Evolutionary conservation across 2,797 vertebrate species (phyloP).

Genomic region (Falco berigora): DNA sequence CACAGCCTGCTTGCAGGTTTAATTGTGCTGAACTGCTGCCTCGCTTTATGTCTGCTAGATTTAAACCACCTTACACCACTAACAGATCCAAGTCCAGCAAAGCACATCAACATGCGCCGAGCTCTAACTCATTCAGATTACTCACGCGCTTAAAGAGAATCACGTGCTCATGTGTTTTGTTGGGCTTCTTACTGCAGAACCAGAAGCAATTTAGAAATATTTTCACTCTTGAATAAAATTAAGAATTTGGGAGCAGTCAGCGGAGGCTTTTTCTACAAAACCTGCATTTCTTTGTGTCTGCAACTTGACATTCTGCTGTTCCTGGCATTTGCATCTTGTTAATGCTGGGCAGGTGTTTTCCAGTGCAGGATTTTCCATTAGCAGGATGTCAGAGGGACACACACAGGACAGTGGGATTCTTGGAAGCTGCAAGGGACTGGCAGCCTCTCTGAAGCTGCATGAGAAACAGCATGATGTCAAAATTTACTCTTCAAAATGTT

Average conservation of each 20-base stretch:
- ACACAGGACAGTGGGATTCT: slow-evolving; percentile 68
- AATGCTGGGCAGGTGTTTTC: slow-evolving; percentile 76
- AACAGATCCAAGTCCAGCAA: slow-evolving; percentile 26
- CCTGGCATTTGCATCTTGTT: slow-evolving; percentile 71
- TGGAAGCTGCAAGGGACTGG: slow-evolving; percentile 59
- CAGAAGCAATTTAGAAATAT: slow-evolving; percentile 35
- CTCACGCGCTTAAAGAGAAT: slow-evolving; percentile 3
- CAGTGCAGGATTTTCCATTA: slow-evolving; percentile 70
- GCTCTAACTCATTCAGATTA: slow-evolving; percentile 23
- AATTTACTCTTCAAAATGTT: slow-evolving; percentile 43
- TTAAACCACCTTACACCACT: slow-evolving; percentile 14
- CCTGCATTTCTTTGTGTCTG: slow-evolving; percentile 52
- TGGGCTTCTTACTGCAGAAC: background rate
- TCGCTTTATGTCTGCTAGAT: slow-evolving; percentile 45
- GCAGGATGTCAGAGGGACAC: slow-evolving; percentile 72
- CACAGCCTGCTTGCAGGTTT: slow-evolving; percentile 13
- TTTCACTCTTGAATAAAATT: slow-evolving; percentile 57
- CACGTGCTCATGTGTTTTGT: background rate
- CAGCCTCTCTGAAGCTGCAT: slow-evolving; percentile 45
- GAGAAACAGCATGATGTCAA: slow-evolving; percentile 33
- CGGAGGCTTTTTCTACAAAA: slow-evolving; percentile 42
- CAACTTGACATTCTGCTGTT: slow-evolving; percentile 64
- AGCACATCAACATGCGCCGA: slow-evolving; percentile 20
- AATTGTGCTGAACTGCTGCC: slow-evolving; percentile 7
- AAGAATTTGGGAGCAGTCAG: slow-evolving; percentile 56